Conservation (phyloP, 2,797 vertebrate genomes). For the Halcyon badia region DNA sequence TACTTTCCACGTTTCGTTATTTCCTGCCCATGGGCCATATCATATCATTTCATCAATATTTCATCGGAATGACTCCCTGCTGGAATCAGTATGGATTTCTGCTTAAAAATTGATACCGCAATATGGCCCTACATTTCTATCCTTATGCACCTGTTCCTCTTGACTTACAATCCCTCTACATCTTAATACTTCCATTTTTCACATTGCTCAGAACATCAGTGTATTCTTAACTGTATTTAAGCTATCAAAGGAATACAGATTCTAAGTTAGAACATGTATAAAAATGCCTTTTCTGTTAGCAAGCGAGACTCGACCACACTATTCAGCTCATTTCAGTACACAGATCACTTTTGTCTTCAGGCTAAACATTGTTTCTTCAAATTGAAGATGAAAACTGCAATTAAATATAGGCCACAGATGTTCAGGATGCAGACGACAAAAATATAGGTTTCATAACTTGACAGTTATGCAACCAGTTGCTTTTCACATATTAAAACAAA, state of each 20-base stretch:
- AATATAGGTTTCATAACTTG: constrained; percentile 71
- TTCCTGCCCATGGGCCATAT: constrained; percentile 43
- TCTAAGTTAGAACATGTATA: background rate
- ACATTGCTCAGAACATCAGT: background rate
- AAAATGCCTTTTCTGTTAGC: constrained; percentile 49
- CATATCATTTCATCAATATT: constrained; percentile 49
- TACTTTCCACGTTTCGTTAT: background rate
- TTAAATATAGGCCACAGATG: constrained; percentile 76
- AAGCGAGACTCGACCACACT: background rate
- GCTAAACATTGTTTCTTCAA: constrained; percentile 72
- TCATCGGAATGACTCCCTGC: constrained; percentile 20
- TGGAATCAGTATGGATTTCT: constrained; percentile 16
- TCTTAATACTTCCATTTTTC: background rate
- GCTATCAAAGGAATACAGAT: background rate
- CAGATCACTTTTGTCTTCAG: constrained; percentile 62
- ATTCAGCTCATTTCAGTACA: constrained; percentile 46
- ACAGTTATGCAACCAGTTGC: constrained; percentile 72
- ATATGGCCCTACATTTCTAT: background rate
- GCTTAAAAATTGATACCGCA: constrained; percentile 55
- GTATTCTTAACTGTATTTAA: constrained; percentile 23
- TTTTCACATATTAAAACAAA: constrained; percentile 41
- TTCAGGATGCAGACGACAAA: constrained; percentile 68
- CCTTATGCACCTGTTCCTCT: constrained; percentile 14
- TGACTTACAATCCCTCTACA: background rate
- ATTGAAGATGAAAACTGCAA: constrained; percentile 59